phyloP scores from a whole-genome alignment of 92 coral and sea anemone genomes.

The Bergia sp. region DNA sequence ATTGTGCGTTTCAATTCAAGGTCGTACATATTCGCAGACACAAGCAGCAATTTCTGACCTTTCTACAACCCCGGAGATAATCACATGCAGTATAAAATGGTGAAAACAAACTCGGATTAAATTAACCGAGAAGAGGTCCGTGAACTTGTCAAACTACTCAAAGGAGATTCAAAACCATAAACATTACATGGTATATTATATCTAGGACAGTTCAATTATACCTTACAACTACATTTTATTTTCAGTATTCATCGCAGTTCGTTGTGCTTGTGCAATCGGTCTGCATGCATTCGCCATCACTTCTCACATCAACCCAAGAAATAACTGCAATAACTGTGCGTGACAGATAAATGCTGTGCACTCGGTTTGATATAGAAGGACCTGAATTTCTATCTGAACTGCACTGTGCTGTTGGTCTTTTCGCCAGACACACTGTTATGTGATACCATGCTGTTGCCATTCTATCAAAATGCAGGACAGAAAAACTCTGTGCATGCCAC shows the following conservation, averaged over 20 bases:
- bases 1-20: background rate
- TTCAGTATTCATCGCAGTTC: too few species aligned
- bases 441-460: background rate
- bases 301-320: background rate
- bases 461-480: background rate
- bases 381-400: background rate
- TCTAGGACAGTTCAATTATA: too few species aligned
- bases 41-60: background rate
- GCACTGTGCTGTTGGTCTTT: background rate
- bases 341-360: background rate
- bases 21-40: background rate
- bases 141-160: background rate
- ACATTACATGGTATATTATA: background rate
- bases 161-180: background rate
- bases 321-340: background rate
- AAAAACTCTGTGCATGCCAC: background rate
- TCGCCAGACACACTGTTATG: slow-evolving; percentile 3
- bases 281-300: background rate
- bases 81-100: background rate
- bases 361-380: background rate
- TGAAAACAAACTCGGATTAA: background rate
- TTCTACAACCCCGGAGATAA: background rate
- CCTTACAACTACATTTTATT: background rate
- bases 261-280: too few species aligned
- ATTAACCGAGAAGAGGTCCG: background rate